Evolutionary conservation across 2,888 invertebrate species (phyloP).

Genomic region (Phorcus lineatus): DNA sequence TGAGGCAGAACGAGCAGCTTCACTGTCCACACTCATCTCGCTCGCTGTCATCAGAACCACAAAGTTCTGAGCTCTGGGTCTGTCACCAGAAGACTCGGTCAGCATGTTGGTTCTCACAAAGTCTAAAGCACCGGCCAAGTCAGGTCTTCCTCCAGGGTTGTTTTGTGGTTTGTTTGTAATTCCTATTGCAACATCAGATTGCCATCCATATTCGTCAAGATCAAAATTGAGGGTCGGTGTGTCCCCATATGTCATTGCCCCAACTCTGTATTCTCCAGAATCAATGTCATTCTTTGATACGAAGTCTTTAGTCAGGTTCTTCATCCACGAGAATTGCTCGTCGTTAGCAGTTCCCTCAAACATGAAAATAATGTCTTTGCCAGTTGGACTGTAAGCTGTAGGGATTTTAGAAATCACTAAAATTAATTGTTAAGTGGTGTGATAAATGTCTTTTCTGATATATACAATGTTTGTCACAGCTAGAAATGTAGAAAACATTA

Average conservation of each 20-base stretch:
- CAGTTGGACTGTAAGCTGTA: slow-evolving; percentile 35
- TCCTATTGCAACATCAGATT: neutral
- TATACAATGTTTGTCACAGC: no score
- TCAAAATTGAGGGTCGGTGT: slow-evolving; percentile 42
- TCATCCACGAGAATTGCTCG: slow-evolving; percentile 43
- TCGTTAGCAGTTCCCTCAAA: slow-evolving; percentile 56
- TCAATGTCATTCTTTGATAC: slow-evolving; percentile 45
- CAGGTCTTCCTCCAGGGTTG: slow-evolving; percentile 27
- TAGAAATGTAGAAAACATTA: no score
- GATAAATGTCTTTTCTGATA: no score
- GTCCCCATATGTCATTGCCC: slow-evolving; percentile 49
- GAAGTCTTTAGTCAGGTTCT: slow-evolving; percentile 42
- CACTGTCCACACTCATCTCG: slow-evolving; percentile 34
- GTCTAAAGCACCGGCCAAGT: slow-evolving; percentile 50
- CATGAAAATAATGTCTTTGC: slow-evolving; percentile 54
- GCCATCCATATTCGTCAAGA: slow-evolving; percentile 38
- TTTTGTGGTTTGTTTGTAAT: neutral
- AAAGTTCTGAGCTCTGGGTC: slow-evolving; percentile 50
- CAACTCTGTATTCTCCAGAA: slow-evolving; percentile 54
- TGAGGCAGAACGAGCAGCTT: no score
- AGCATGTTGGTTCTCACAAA: slow-evolving; percentile 42
- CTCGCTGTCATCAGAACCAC: slow-evolving; percentile 57
- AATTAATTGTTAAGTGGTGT: no score
- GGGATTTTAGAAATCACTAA: no score
- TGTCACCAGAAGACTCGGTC: slow-evolving; percentile 45